These are phyloP conservation scores for Alectura lathami DNA, from an alignment of 2,113 vertebrate genomes.

Conservation along the genomic window DNA sequence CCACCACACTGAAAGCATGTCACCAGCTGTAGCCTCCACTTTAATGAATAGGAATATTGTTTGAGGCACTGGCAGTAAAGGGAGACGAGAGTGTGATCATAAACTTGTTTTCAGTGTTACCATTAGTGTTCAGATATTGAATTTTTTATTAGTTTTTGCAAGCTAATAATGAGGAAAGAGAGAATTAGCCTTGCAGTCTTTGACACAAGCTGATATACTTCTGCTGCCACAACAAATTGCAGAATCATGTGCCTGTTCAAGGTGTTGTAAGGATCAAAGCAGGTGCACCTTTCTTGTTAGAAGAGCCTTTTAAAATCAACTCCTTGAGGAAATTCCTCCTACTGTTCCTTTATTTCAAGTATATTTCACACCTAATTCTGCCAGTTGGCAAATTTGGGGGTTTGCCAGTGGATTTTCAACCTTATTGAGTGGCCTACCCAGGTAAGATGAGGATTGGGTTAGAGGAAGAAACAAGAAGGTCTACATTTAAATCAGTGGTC, in stretches of 20 bases:
- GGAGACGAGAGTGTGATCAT: not conserved
- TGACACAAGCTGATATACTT: not conserved
- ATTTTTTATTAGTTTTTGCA: slow-evolving; percentile 43
- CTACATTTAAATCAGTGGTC: not conserved
- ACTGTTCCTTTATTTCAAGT: not conserved
- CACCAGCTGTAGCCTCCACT: not conserved
- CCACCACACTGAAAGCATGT: not conserved
- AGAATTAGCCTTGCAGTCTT: slow-evolving; percentile 25
- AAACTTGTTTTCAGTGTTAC: not conserved
- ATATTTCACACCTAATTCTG: not conserved
- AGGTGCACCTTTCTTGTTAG: slow-evolving; percentile 17
- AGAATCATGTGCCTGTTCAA: not conserved
- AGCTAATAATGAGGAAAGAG: not conserved
- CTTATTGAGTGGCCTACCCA: not conserved
- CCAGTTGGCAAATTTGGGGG: not conserved
- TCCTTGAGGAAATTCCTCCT: not conserved
- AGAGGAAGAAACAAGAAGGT: not conserved
- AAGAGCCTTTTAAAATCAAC: not conserved
- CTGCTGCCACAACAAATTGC: not conserved
- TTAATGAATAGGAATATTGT: not conserved
- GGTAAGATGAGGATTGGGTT: not conserved
- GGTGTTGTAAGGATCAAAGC: slow-evolving; percentile 25
- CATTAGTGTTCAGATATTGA: slow-evolving; percentile 32
- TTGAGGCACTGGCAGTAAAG: not conserved
- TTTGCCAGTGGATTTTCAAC: not conserved